Percentiles rank a stretch among this genome's conserved stretches.
Conservation (phyloP, 2,888 invertebrate genomes). For the Drosophila gaucha region DNA sequence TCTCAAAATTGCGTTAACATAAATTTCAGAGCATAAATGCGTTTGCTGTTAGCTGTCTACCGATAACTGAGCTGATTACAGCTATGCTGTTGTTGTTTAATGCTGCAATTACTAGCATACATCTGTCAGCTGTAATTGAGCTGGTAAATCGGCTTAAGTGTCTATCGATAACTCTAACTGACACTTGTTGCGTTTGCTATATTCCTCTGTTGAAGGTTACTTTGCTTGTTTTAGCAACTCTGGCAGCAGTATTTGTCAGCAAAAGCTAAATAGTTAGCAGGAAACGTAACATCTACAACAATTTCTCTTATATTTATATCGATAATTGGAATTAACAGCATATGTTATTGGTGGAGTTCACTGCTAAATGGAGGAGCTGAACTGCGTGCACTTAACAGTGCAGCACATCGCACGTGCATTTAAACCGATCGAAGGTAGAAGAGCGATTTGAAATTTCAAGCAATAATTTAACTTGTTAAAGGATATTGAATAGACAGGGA, state of each 20-base stretch:
- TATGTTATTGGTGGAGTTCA: not conserved
- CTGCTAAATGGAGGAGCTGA: conserved; percentile 2
- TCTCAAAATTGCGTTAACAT: conserved; percentile 1
- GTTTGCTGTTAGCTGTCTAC: not conserved
- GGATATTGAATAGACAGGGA: not conserved
- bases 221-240: no score
- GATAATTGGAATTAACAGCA: not conserved
- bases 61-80: not conserved
- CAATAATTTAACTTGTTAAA: not conserved
- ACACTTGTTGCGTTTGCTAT: not conserved
- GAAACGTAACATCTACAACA: not conserved
- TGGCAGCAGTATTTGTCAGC: not conserved
- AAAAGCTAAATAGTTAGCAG: not conserved
- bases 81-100: not conserved
- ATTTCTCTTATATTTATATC: not conserved
- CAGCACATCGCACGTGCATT: conserved; percentile 37
- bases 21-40: not conserved
- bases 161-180: not conserved
- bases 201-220: not conserved
- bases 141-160: no score
- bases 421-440: conserved; percentile 13
- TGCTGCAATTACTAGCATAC: no score
- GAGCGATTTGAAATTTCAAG: not conserved
- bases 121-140: not conserved
- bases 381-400: not conserved